Percentiles rank a stretch among this genome's conserved stretches.
Conservation (phyloP, 2,888 invertebrate species). For the Hanleya hanleyi region DNA sequence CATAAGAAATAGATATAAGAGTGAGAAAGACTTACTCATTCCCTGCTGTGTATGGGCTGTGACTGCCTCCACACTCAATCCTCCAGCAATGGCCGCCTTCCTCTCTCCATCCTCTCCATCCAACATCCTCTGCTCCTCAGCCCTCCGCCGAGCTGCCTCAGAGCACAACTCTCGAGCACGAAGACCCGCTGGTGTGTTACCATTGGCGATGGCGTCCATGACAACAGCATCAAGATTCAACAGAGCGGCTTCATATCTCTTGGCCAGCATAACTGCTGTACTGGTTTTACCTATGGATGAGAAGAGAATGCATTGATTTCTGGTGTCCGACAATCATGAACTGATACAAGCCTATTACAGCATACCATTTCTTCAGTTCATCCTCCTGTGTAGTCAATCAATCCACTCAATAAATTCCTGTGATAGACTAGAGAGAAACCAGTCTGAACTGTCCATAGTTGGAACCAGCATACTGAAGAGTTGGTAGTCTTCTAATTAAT, state of each 20-base stretch:
- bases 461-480: no score
- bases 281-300: conserved; percentile 70
- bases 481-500: no score
- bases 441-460: no score
- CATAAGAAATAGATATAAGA: no score
- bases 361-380: no score
- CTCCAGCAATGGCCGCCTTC: conserved; percentile 49
- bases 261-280: conserved; percentile 66
- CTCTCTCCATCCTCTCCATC: conserved; percentile 64
- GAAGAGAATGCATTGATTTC: no score
- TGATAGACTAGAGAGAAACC: no score
- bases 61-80: conserved; percentile 72
- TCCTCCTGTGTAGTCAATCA: no score
- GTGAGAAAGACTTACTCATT: conserved; percentile 46
- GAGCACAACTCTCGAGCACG: conserved; percentile 69
- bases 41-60: conserved; percentile 70
- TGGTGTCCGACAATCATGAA: no score
- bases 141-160: conserved; percentile 65
- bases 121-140: conserved; percentile 57
- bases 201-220: conserved; percentile 72
- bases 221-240: conserved; percentile 71
- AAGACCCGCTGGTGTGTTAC: conserved; percentile 67
- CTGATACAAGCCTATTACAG: no score
- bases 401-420: no score
- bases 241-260: conserved; percentile 70